Base-by-base conservation (phyloP, 1,140 invertebrate species). In the Leguminivora glycinivorella region DNA sequence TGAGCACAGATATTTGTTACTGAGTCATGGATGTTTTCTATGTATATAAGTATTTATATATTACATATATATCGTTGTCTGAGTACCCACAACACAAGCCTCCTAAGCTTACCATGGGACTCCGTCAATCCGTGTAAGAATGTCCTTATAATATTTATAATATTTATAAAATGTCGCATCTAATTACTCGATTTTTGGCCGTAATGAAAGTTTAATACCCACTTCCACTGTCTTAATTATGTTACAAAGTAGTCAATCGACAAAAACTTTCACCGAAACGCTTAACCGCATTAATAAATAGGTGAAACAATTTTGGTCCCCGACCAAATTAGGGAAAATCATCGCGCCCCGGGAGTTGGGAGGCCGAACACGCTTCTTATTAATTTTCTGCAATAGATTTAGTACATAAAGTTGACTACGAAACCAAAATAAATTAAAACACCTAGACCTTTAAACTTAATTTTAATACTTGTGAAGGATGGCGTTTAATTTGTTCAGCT, bases 361-460 rank as follows among this genome's bases (percentile, higher is more conserved):
- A 63, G 58, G 58, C 58, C 24, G 29, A 29, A 34, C 58, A 63
- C 58, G 58, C 34, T 14, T 63, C n/a, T 63, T 63, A 63, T 63
- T 63, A 63, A 63, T 63, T 63, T 63, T 63, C 58, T 63, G 29
- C 10, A 63, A 63, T 63, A 63, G 58, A 63, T 63, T 34, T 63
- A 63, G 17, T 31, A 63, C 17, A 31, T 34, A 63, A 63, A 34
- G 29, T 63, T 31, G 58, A 17, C 56, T 58, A 26, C 25, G 56
- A 26, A 26, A 29, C 58, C 9, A 26, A 26, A 63, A 63, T 63
- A 26, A 63, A 63, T 63, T 63, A 63, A 29, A 63, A 29, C 58
- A 63, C 56, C 56, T 60, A 26, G 56, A 10, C n/a, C 14, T 63
- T 34, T 63, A 22, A 17, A 63, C 3, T 58, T 58, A 58, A 58